Conservation (phyloP, 2,888 invertebrate species). For the Endotricha flammealis region DNA sequence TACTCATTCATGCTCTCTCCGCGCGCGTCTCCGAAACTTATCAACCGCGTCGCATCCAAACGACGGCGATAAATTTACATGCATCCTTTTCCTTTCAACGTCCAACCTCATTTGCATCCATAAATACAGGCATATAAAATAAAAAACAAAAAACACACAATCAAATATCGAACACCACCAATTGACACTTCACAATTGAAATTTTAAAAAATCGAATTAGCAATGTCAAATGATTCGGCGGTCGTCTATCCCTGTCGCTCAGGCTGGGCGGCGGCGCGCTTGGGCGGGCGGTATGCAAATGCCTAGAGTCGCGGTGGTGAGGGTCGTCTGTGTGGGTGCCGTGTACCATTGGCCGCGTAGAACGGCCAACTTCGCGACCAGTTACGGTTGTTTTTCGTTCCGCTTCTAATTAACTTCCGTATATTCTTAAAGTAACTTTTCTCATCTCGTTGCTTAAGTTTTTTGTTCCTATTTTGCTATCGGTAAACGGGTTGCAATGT, state of each 20-base stretch:
- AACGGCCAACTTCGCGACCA: conserved; percentile 78
- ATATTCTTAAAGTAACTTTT: conserved; percentile 77
- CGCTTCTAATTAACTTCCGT: conserved; percentile 78
- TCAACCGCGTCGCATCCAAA: conserved; percentile 49
- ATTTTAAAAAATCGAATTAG: conserved; percentile 26
- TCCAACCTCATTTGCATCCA: conserved; percentile 46
- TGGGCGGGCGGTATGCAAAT: conserved; percentile 80
- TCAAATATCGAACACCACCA: conserved; percentile 6
- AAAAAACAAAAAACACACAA: conserved; percentile 6
- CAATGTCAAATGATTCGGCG: conserved; percentile 46
- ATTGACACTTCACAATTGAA: conserved; percentile 1
- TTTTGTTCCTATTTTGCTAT: conserved; percentile 50
- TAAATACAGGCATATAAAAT: conserved; percentile 6
- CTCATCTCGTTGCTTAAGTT: conserved; percentile 66
- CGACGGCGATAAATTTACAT: conserved; percentile 73
- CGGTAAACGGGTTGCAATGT: conserved; percentile 47
- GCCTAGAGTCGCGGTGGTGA: conserved; percentile 62
- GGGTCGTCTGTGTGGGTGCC: conserved; percentile 67
- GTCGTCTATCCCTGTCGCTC: conserved; percentile 70
- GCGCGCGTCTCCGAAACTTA: conserved; percentile 52
- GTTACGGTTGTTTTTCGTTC: conserved; percentile 79
- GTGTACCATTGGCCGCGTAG: conserved; percentile 77
- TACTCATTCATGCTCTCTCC: conserved; percentile 64
- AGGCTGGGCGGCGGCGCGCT: conserved; percentile 73
- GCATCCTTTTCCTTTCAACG: conserved; percentile 64